These are phyloP conservation scores for Lutraria rhynchaena DNA, from an alignment of 1,140 invertebrate genomes.

Conservation along the genomic window DNA sequence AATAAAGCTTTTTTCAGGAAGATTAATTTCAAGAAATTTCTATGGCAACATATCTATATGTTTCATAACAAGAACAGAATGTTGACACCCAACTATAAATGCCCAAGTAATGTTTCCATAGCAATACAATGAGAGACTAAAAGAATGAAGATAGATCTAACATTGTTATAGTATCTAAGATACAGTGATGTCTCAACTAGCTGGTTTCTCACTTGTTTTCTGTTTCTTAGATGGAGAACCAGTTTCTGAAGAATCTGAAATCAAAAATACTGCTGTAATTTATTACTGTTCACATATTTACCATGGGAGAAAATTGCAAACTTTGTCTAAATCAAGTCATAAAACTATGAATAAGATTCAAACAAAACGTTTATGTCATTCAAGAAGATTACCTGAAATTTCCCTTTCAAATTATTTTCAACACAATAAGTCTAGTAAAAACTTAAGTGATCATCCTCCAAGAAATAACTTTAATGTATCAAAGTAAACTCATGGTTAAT, in stretches of 20 bases:
- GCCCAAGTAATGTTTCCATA: no score
- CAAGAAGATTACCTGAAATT: not conserved
- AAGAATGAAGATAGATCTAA: no score
- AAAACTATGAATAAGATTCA: not conserved
- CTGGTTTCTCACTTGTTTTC: slow-evolving; percentile 25
- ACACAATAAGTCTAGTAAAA: not conserved
- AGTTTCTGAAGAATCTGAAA: slow-evolving; percentile 50
- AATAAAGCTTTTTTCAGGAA: no score
- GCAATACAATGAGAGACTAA: no score
- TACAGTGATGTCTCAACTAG: slow-evolving; percentile 15
- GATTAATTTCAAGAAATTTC: no score
- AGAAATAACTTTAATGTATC: no score
- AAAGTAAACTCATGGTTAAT: no score
- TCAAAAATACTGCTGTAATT: not conserved
- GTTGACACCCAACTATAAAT: no score
- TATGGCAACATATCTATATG: no score
- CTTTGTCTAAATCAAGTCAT: not conserved
- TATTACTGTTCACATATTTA: not conserved
- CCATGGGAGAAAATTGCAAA: not conserved
- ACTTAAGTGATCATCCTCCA: not conserved
- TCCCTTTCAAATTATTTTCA: not conserved
- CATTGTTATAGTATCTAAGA: no score
- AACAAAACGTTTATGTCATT: not conserved
- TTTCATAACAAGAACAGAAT: no score
- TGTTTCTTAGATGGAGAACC: slow-evolving; percentile 43